A percentile compares a stretch with the other conserved stretches of the same genome.
These are phyloP conservation scores for Potamarius usumacintae DNA, from an alignment of 2,113 vertebrate species.

Conservation along the genomic window DNA sequence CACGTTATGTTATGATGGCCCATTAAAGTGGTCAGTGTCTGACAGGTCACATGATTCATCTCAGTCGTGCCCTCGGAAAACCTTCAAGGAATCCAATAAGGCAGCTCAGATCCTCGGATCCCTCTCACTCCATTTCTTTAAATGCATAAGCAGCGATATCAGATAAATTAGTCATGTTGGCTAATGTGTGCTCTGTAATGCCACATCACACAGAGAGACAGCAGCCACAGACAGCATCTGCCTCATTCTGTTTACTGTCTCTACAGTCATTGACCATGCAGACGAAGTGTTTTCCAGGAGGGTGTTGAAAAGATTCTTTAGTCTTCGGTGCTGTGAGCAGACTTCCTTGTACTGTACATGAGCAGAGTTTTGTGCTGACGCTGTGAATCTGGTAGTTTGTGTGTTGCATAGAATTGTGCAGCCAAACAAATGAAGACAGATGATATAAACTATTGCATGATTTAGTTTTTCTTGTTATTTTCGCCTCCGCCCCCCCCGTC, in stretches of 20 bases:
- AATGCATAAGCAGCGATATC: constrained; percentile 36
- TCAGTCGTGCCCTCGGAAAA: not conserved
- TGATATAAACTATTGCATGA: constrained; percentile 20
- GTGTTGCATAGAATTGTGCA: not conserved
- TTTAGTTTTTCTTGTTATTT: not conserved
- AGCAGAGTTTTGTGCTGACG: not conserved
- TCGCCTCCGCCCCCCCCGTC: not conserved
- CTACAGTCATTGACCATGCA: constrained; percentile 29
- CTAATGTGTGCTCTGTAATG: constrained; percentile 43
- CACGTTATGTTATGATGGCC: not conserved
- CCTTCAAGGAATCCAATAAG: not conserved
- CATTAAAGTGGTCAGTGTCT: not conserved
- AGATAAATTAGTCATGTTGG: constrained; percentile 44
- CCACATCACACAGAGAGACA: constrained; percentile 33
- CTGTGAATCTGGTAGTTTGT: constrained; percentile 5
- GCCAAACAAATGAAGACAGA: constrained; percentile 32
- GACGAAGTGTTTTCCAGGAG: constrained; percentile 14
- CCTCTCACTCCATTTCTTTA: constrained; percentile 27
- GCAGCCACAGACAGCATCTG: constrained; percentile 17
- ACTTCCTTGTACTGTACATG: not conserved
- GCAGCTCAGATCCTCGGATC: constrained; percentile 15
- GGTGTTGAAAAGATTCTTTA: not conserved
- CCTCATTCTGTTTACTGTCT: constrained; percentile 15
- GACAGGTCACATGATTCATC: not conserved
- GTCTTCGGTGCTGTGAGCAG: not conserved